Evolutionary conservation across 2,888 invertebrate genomes (phyloP), one percentile per base, ranked within the genome.

Genomic region (Polietes domitor): DNA sequence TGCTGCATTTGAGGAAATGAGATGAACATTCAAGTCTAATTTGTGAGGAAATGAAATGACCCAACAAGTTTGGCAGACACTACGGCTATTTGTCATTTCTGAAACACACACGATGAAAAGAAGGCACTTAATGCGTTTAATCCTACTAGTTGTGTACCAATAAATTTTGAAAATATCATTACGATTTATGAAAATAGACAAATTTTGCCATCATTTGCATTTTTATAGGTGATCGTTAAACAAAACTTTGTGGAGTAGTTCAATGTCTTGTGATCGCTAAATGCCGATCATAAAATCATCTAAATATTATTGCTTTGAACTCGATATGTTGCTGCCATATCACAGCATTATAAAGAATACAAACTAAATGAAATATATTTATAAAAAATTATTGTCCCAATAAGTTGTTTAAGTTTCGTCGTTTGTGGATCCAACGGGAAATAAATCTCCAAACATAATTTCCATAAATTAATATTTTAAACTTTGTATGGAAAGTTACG

Each of bases 121-220:
- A 32, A 32, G 32, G 32, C 3, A 32, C 3, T 32, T 5, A 32
- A 32, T 5, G 5, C 7, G 5, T 32, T 7, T 7, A 7, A 32
- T 37, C 37, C 12, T 7, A 37, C 37, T 7, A 37, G 9, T 37
- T 37, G n/a, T n/a, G 47, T 6, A 47, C n/a, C 15, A n/a, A 47
- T 47, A 47, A 47, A 47, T n/a, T n/a, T 58, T 4, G 0, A 24
- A 12, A 55, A 55, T 2, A 58, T 32, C 7, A 24, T 26, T 0
- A 3, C 26, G 12, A 58, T 5, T 24, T 58, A 43, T 73, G 24
- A 17, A 58, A 73, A 26, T 7, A 24, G 58, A 58, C 1, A 43
- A 21, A 58, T 73, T 72, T 58, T 37, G 24, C 15, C 21, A 58
- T 43, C 37, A 73, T 61, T 43, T 24, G 58, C 58, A 58, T 58